Conservation (phyloP, 2,888 invertebrate species). For the Cyclophora punctaria region DNA sequence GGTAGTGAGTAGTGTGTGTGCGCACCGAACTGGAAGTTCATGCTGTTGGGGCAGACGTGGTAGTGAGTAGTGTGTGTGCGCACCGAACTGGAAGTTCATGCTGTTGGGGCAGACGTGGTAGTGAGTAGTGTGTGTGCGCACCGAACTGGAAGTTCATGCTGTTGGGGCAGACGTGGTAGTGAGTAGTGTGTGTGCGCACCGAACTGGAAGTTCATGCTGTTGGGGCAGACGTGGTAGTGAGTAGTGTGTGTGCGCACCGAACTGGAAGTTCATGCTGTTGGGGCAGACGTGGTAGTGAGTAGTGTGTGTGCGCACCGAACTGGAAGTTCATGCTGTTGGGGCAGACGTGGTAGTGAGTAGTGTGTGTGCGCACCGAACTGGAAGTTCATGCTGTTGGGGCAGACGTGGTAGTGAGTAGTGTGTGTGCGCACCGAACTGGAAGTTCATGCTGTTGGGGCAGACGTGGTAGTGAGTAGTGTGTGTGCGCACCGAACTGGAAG, state of each 20-base stretch:
- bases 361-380: slow-evolving; percentile 93
- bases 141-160: slow-evolving; percentile 94
- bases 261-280: slow-evolving; percentile 92
- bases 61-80: too few relatives aligned
- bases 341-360: slow-evolving; percentile 93
- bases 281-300: slow-evolving; percentile 95
- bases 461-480: too few relatives aligned
- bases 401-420: slow-evolving; percentile 93
- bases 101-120: slow-evolving; percentile 94
- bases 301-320: slow-evolving; percentile 90
- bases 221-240: slow-evolving; percentile 94
- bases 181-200: too few relatives aligned
- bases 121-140: too few relatives aligned
- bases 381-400: slow-evolving; percentile 91
- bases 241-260: too few relatives aligned
- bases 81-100: slow-evolving; percentile 94
- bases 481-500: slow-evolving; percentile 92
- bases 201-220: slow-evolving; percentile 92
- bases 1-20: too few relatives aligned
- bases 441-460: slow-evolving; percentile 91
- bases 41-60: slow-evolving; percentile 91
- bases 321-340: slow-evolving; percentile 93
- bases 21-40: slow-evolving; percentile 93
- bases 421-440: slow-evolving; percentile 92
- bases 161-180: slow-evolving; percentile 93